Percentiles rank a stretch among this genome's conserved stretches.
Evolutionary conservation across 2,113 vertebrate species (phyloP).

Genomic region (Chascanopsetta lugubris): DNA sequence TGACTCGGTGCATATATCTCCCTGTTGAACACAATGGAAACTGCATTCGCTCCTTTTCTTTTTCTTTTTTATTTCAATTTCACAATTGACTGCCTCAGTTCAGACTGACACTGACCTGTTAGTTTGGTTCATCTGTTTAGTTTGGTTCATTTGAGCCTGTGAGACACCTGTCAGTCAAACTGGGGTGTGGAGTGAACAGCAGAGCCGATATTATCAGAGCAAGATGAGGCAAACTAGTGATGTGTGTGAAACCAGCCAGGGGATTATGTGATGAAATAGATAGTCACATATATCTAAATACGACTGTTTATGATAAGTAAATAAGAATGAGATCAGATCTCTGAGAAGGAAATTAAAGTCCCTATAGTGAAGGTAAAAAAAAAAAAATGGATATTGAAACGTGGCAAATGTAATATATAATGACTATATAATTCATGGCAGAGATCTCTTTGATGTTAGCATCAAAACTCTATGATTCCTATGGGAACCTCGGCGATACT

Average conservation of each 20-base stretch:
- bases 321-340: background rate
- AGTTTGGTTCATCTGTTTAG: background rate
- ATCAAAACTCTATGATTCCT: too few species aligned
- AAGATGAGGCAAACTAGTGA: background rate
- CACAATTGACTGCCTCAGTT: background rate
- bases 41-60: too few species aligned
- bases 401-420: too few species aligned
- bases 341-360: too few species aligned
- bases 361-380: too few species aligned
- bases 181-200: background rate
- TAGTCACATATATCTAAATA: too few species aligned
- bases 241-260: background rate
- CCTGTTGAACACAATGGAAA: background rate
- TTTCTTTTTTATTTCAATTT: background rate
- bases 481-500: too few species aligned
- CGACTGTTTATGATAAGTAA: too few species aligned
- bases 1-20: background rate
- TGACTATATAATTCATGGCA: too few species aligned
- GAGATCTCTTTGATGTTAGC: too few species aligned
- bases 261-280: too few species aligned
- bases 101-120: background rate
- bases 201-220: background rate
- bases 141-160: background rate
- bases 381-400: too few species aligned
- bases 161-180: background rate